These are phyloP conservation scores for Propsilocerus akamusi DNA, from an alignment of 1,140 invertebrate species.

Conservation along the genomic window DNA sequence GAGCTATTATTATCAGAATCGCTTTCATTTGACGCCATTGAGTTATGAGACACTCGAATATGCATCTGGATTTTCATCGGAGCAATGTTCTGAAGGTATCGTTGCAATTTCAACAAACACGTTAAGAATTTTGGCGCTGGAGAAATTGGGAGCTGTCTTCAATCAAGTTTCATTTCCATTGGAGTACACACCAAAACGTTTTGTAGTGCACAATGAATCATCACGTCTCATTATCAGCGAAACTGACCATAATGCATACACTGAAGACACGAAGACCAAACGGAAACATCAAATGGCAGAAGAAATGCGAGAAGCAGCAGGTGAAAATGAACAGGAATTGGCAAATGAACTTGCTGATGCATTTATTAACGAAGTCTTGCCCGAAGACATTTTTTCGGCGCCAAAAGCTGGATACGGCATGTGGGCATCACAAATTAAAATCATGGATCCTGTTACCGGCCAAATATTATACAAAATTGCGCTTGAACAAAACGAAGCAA, in stretches of 20 bases:
- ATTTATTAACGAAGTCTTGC: constrained; percentile 86
- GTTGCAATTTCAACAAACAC: constrained; percentile 98
- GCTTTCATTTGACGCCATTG: constrained; percentile 86
- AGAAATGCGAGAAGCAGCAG: constrained; percentile 94
- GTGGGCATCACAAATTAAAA: constrained; percentile 90
- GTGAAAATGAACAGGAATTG: constrained; percentile 82
- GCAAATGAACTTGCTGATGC: constrained; percentile 94
- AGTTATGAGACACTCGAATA: constrained; percentile 95
- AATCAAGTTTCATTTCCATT: constrained; percentile 86
- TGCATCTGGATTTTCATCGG: constrained; percentile 72
- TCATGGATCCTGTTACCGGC: constrained; percentile 74
- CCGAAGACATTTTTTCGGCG: constrained; percentile 84
- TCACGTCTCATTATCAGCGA: constrained; percentile 85
- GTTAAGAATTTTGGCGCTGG: constrained; percentile 88
- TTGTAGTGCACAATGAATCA: constrained; percentile 85
- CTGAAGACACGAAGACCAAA: constrained; percentile 88
- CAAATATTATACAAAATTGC: constrained; percentile 61
- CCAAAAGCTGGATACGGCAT: constrained; percentile 90
- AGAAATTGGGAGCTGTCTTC: constrained; percentile 96
- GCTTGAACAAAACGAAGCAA: constrained; percentile 93
- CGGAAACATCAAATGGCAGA: constrained; percentile 62
- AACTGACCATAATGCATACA: constrained; percentile 97
- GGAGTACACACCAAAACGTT: constrained; percentile 91
- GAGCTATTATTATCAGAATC: constrained; percentile 96
- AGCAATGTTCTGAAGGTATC: constrained; percentile 98